Evolutionary conservation across 1,140 invertebrate genomes (phyloP), one percentile per base, ranked within the genome.

Genomic region (Anoplolepis gracilipes): DNA sequence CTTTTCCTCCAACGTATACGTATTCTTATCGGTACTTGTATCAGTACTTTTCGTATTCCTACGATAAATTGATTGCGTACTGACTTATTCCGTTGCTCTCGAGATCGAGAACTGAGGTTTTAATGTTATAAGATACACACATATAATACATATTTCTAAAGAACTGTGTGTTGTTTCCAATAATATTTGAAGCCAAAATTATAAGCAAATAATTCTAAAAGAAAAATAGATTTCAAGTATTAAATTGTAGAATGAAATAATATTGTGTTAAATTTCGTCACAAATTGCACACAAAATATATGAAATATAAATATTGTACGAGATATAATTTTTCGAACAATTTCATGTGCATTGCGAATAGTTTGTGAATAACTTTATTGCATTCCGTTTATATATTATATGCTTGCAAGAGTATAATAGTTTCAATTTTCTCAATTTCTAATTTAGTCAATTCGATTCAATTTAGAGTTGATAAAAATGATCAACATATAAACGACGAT

Each of bases 391-490:
- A 28, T 77, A 13, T n/a, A n/a, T 46, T 46, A 0, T 49, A 16
- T 5, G 28, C 59, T 62, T 39, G 36, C 25, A 62, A 25, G 11
- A 22, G 11, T 65, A 65, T 33, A 77, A 78, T 46, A 78, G 65
- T 78, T 36, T 19, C 28, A 19, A 25, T 30, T 64, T 64, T 69
- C 22, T 79, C 7, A 55, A 69, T 69, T 64, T 33, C 46, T 55
- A 79, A 69, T 57, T 79, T 11, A 39, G 22, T 55, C 19, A 69
- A 69, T 69, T 53, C 22, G 25, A 33, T 79, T 72, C 30, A 61
- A 62, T 77, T 42, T 39, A 25, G 53, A 53, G n/a, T 55, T 36
- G 75, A 55, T 49, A 36, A 86, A 82, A 76, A n/a, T n/a, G n/a
- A n/a, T n/a, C n/a, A n/a, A n/a, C n/a, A n/a, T n/a, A n/a, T n/a